A percentile compares a stretch with the other conserved stretches of the same genome.
These are phyloP conservation scores for Entelurus aequoreus DNA, from an alignment of 2,113 vertebrate species.

Conservation along the genomic window DNA sequence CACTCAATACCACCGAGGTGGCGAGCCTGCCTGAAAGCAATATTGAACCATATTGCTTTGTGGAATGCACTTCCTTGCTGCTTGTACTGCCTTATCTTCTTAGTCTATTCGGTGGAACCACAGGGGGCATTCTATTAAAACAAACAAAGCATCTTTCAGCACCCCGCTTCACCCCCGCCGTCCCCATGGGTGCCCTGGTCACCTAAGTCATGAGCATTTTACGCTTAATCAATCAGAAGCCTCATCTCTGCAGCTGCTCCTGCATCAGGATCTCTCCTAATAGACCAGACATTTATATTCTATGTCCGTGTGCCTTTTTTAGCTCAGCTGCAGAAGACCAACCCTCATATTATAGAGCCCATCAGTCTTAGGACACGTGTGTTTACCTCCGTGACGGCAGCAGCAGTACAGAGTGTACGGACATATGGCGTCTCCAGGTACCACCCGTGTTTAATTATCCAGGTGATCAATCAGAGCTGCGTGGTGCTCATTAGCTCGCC, in stretches of 20 bases:
- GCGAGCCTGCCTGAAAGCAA: no score
- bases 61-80: not conserved
- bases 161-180: slow-evolving; percentile 16
- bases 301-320: not conserved
- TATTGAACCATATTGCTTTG: not conserved
- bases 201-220: slow-evolving; percentile 63
- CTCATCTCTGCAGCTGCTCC: slow-evolving; percentile 60
- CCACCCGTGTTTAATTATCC: slow-evolving; percentile 70
- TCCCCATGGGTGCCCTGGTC: slow-evolving; percentile 55
- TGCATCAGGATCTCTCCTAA: slow-evolving; percentile 42
- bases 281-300: slow-evolving; percentile 27
- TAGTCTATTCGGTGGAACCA: slow-evolving; percentile 18
- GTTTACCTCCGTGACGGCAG: slow-evolving; percentile 11
- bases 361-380: slow-evolving; percentile 16
- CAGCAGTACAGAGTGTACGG: slow-evolving; percentile 23
- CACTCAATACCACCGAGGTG: no score
- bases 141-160: slow-evolving; percentile 20
- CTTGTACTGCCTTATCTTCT: slow-evolving; percentile 22
- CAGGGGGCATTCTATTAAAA: slow-evolving; percentile 33
- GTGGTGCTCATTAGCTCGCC: slow-evolving; percentile 51
- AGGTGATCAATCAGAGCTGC: slow-evolving; percentile 60
- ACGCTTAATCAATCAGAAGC: slow-evolving; percentile 61
- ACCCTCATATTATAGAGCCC: slow-evolving; percentile 5
- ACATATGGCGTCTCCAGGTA: slow-evolving; percentile 62
- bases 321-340: slow-evolving; percentile 12